A percentile compares a stretch with the other conserved stretches of the same genome.
Conservation (phyloP, 2,797 vertebrate genomes). For the Catamblyrhynchus diadema region DNA sequence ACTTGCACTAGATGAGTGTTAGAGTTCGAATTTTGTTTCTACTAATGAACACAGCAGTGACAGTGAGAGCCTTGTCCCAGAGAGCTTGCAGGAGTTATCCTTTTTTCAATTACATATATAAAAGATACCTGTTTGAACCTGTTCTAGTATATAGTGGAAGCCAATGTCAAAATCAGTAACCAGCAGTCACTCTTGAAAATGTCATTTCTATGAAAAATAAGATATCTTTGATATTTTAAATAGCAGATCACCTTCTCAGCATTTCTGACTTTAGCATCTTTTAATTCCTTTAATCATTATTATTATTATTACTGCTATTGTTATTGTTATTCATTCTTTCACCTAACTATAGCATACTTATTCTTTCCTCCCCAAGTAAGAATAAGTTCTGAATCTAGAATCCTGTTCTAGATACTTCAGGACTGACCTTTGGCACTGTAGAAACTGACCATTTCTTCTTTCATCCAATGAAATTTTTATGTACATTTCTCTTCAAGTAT, state of each 20-base stretch:
- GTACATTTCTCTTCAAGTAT: not conserved
- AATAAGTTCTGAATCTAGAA: too few relatives aligned
- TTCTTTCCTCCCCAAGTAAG: not conserved
- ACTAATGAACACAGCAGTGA: not conserved
- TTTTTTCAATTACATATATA: not conserved
- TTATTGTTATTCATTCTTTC: not conserved
- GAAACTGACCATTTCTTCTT: not conserved
- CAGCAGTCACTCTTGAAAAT: not conserved
- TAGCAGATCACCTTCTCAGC: not conserved
- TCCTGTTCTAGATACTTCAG: not conserved
- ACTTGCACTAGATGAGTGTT: not conserved
- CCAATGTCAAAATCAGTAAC: not conserved
- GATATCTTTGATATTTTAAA: not conserved
- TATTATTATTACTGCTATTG: not conserved
- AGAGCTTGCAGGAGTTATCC: not conserved
- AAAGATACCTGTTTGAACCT: not conserved
- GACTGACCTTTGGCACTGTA: not conserved
- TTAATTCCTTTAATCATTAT: not conserved
- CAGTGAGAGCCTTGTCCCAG: not conserved
- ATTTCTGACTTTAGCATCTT: not conserved
- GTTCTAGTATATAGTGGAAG: not conserved
- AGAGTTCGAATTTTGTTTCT: not conserved
- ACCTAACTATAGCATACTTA: not conserved
- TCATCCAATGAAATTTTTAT: not conserved
- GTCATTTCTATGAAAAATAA: not conserved